Evolutionary conservation across 2,797 vertebrate genomes (phyloP), one percentile per base, ranked within the genome.

Genomic region (Macroramphosus scolopax): DNA sequence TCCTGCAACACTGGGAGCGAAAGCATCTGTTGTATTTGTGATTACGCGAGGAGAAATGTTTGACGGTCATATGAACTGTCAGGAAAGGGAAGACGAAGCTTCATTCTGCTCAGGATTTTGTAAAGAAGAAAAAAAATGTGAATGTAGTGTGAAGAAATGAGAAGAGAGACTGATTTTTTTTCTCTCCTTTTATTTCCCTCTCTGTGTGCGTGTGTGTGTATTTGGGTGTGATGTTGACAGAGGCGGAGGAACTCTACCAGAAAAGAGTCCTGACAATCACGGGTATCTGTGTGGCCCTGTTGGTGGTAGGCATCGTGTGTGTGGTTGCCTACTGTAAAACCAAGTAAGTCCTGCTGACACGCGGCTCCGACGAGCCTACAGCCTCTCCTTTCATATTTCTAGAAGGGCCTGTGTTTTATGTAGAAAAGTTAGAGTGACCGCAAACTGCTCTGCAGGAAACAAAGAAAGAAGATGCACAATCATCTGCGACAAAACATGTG

Each of bases 301-400:
- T 98, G 62, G 93, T 98, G 53, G 95, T 98, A 83, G 96, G 96
- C 88, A 98, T 98, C 72, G 93, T 98, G 78, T 98, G 96, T 68
- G 95, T 98, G 78, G 96, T 98, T 59, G 96, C 96, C 84, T 98
- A 98, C 89, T 98, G 96, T 86, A 98, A 98, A 92, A 98, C 96
- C 91, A 98, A 98, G 96, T 98, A 88, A 96, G 96, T 95, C 26
- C 46, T 7, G 34, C 43, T 48, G 28, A 56, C n/a, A 9, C 54
- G 39, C 17, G 38, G 5, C 40, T 41, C 18, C 20, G 3, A 22
- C 20, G 20, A 15, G 9, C 18, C 52, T 16, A 16, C 33, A 9
- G 0, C 18, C 3, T 40, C 18, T 66, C 11, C 14, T 46, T 30
- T 37, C 2, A 47, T 2, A 47, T 51, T 42, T 54, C n/a, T 22